These are phyloP conservation scores for Lagodon rhomboides DNA, from an alignment of 2,797 vertebrate species.

Conservation along the genomic window DNA sequence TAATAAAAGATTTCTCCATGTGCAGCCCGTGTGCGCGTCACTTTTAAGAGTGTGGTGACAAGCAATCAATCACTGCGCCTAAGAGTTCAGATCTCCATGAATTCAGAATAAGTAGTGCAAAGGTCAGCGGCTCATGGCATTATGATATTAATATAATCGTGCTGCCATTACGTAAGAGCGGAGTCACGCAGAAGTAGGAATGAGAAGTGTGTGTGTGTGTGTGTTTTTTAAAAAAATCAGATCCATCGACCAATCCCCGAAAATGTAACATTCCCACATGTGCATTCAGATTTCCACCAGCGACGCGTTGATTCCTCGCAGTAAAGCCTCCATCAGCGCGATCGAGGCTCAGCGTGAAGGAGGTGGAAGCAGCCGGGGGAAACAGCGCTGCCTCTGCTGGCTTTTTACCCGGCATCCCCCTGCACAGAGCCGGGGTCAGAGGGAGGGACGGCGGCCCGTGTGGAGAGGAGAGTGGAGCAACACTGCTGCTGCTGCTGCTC, in stretches of 20 bases:
- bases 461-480: conserved; percentile 1
- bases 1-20: neutral
- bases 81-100: conserved; percentile 11
- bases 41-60: neutral
- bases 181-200: neutral
- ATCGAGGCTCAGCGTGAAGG: neutral
- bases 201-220: too few species aligned
- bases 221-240: neutral
- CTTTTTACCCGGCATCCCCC: conserved; percentile 32
- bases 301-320: neutral
- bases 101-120: conserved; percentile 38
- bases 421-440: conserved; percentile 40
- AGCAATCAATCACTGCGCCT: neutral
- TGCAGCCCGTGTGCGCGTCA: neutral
- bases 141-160: conserved; percentile 14
- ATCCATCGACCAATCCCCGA: neutral
- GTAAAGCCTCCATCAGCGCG: neutral
- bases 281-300: neutral
- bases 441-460: conserved; percentile 29
- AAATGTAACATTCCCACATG: neutral
- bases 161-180: neutral
- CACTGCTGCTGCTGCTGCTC: neutral
- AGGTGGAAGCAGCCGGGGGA: conserved; percentile 16
- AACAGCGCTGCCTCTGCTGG: conserved; percentile 55
- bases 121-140: conserved; percentile 28